Conservation (phyloP, 2,797 vertebrate species). For the Kryptolebias ocellatus region DNA sequence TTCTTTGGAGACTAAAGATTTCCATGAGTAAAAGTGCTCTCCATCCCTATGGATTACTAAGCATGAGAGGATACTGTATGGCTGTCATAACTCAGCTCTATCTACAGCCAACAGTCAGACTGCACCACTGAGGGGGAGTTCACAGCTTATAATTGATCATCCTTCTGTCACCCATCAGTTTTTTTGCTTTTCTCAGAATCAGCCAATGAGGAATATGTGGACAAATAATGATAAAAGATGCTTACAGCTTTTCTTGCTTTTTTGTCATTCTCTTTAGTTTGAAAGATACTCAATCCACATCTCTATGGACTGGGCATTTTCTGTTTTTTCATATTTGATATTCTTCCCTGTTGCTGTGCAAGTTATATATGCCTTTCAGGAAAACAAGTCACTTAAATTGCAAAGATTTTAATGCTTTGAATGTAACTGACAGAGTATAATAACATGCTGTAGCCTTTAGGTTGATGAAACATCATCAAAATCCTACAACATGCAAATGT, state of each 20-base stretch:
- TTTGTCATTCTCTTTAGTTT: slow-evolving; percentile 43
- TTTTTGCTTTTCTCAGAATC: slow-evolving; percentile 59
- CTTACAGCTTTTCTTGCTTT: slow-evolving; percentile 32
- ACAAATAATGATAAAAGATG: slow-evolving; percentile 52
- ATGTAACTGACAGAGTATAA: too few relatives aligned
- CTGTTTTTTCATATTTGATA: slow-evolving; percentile 14
- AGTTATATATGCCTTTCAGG: too few relatives aligned
- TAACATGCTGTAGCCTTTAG: too few relatives aligned
- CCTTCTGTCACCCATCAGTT: slow-evolving; percentile 68
- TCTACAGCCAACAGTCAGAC: slow-evolving; percentile 77
- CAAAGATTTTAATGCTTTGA: too few relatives aligned
- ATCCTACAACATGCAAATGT: too few relatives aligned
- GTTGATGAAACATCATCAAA: too few relatives aligned
- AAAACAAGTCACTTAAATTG: too few relatives aligned
- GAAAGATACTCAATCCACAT: slow-evolving; percentile 27
- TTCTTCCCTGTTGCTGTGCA: background rate
- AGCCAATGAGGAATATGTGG: slow-evolving; percentile 50
- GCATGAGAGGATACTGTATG: slow-evolving; percentile 72
- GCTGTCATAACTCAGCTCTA: slow-evolving; percentile 79
- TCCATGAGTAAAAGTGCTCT: slow-evolving; percentile 49
- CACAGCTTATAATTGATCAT: slow-evolving; percentile 82
- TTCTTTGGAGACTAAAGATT: slow-evolving; percentile 64
- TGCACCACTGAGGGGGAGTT: slow-evolving; percentile 71
- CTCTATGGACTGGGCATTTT: slow-evolving; percentile 12
- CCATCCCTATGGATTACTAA: slow-evolving; percentile 71